A percentile compares a stretch with the other conserved stretches of the same genome.
Conservation (phyloP, 2,888 invertebrate species). For the Loripinus fragilis region DNA sequence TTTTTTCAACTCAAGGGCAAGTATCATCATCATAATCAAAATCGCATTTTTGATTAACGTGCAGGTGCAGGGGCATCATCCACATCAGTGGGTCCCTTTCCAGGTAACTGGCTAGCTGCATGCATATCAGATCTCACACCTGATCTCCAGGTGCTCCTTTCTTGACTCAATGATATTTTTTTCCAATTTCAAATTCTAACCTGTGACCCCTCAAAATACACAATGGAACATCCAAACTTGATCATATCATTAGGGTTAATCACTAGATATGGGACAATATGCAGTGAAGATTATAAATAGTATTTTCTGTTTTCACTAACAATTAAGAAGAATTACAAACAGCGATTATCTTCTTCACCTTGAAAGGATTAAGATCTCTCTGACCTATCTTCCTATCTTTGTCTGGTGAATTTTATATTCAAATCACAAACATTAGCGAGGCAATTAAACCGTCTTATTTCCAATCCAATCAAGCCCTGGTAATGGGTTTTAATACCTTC, state of each 20-base stretch:
- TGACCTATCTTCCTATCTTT: constrained; percentile 17
- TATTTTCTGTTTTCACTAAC: background rate
- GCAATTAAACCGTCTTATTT: constrained; percentile 20
- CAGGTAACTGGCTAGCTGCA: no score
- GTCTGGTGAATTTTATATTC: constrained; percentile 3
- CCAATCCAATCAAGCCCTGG: constrained; percentile 8
- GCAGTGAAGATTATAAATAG: background rate
- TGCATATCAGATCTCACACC: no score
- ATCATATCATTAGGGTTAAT: background rate
- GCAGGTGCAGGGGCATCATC: no score
- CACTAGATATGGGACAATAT: background rate
- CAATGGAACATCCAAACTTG: no score
- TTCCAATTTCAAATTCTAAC: no score
- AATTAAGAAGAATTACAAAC: constrained; percentile 21
- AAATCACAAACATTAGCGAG: constrained; percentile 36
- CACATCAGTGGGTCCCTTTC: no score
- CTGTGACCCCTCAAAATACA: no score
- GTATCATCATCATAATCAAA: no score
- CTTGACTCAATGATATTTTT: no score
- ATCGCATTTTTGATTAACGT: no score
- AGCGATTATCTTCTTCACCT: background rate
- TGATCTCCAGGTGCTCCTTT: no score
- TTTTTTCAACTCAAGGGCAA: no score
- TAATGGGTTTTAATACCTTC: constrained; percentile 17
- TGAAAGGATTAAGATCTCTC: background rate